Conservation (phyloP, 2,797 vertebrate species). For the Urophycis tenuis region DNA sequence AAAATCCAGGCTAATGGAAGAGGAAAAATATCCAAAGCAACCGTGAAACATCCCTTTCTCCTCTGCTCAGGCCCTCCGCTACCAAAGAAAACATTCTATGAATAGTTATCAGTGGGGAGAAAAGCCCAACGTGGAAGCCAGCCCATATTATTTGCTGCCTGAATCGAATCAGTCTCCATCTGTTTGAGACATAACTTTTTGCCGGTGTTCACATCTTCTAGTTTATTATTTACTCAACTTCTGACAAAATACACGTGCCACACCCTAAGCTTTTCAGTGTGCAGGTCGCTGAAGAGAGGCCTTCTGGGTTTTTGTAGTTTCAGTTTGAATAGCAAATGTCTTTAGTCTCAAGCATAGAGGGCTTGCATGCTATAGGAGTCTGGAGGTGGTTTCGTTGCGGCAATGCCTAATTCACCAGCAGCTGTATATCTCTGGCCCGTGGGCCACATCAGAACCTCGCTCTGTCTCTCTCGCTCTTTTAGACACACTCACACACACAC, state of each 20-base stretch:
- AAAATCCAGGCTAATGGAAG: background rate
- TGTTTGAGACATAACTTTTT: slow-evolving; percentile 4
- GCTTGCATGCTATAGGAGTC: slow-evolving; percentile 36
- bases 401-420: slow-evolving; percentile 49
- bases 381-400: slow-evolving; percentile 57
- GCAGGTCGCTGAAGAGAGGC: slow-evolving; percentile 22
- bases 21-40: background rate
- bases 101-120: background rate
- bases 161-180: slow-evolving; percentile 1
- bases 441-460: slow-evolving; percentile 48
- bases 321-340: slow-evolving; percentile 32
- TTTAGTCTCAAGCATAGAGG: slow-evolving; percentile 14
- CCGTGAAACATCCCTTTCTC: background rate
- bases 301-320: slow-evolving; percentile 14
- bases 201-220: slow-evolving; percentile 11
- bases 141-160: background rate
- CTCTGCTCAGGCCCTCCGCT: background rate
- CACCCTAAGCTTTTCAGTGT: slow-evolving; percentile 31
- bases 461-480: background rate
- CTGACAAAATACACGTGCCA: slow-evolving; percentile 30
- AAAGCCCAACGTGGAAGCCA: background rate
- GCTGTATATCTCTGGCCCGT: slow-evolving; percentile 55
- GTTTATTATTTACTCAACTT: slow-evolving; percentile 30
- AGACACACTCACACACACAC: background rate
- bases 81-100: background rate